phyloP scores from a whole-genome alignment of 1,140 invertebrate species.

The Meloidogyne exigua region DNA sequence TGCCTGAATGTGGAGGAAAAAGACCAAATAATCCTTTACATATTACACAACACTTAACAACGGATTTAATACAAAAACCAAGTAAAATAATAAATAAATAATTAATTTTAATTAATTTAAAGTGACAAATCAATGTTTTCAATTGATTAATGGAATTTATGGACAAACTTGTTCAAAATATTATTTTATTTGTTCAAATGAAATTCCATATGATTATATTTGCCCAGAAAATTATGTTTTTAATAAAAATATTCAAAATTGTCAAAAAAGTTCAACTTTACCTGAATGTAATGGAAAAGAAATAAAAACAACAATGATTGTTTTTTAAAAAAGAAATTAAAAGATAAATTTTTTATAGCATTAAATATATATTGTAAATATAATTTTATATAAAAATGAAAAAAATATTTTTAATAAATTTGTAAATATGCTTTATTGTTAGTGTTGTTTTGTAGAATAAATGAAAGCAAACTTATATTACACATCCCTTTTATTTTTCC shows the following conservation, averaged over 20 bases:
- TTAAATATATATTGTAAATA: too few species aligned
- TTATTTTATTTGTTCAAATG: conserved; percentile 18
- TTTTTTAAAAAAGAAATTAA: not conserved
- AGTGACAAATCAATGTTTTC: conserved; percentile 14
- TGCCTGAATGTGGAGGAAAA: conserved; percentile 23
- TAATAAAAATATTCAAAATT: conserved; percentile 6
- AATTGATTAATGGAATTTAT: conserved; percentile 18
- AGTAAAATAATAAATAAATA: not conserved
- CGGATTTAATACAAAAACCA: conserved; percentile 1
- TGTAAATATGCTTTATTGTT: too few species aligned
- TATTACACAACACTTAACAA: conserved; percentile 3
- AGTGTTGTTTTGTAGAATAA: too few species aligned
- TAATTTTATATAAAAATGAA: too few species aligned
- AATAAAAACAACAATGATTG: not conserved
- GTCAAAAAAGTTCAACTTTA: conserved; percentile 1
- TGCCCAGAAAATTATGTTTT: conserved; percentile 17
- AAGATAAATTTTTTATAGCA: too few species aligned
- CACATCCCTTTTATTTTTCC: too few species aligned
- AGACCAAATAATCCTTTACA: not conserved
- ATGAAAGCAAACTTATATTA: too few species aligned
- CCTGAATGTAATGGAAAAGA: not conserved
- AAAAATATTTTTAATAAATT: too few species aligned
- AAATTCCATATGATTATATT: not conserved
- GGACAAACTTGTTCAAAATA: conserved; percentile 21
- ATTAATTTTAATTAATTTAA: not conserved